Conservation (phyloP, 2,888 invertebrate genomes). For the Zygaena filipendulae region DNA sequence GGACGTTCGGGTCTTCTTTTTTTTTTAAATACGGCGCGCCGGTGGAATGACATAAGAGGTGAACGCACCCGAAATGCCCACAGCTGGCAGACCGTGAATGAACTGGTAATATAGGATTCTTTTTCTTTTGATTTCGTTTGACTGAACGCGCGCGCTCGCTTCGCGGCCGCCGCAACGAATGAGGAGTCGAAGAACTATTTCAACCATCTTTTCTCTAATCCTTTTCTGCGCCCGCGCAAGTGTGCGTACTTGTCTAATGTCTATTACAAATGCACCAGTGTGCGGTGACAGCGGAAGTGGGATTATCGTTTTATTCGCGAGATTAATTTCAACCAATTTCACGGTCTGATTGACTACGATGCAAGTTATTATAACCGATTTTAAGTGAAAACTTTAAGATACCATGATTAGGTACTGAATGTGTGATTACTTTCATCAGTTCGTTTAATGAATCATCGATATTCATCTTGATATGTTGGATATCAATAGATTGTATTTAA, state of each 20-base stretch:
- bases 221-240: constrained; percentile 47
- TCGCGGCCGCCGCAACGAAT: constrained; percentile 55
- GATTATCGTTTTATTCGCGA: constrained; percentile 25
- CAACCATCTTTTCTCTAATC: constrained; percentile 63
- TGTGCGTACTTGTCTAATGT: constrained; percentile 39
- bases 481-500: too few relatives aligned
- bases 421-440: too few relatives aligned
- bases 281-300: constrained; percentile 30
- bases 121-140: constrained; percentile 23
- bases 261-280: constrained; percentile 32
- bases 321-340: constrained; percentile 26
- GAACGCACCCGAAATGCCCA: constrained; percentile 36
- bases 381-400: too few relatives aligned
- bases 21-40: constrained; percentile 32
- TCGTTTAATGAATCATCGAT: too few relatives aligned
- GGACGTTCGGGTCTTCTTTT: constrained; percentile 41
- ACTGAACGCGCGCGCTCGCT: constrained; percentile 44
- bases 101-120: constrained; percentile 38
- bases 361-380: too few relatives aligned
- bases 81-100: constrained; percentile 45
- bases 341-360: too few relatives aligned
- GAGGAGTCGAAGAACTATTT: constrained; percentile 61
- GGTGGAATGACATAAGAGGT: constrained; percentile 25
- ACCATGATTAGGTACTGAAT: too few relatives aligned
- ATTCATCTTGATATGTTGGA: too few relatives aligned